Base-by-base conservation (phyloP, 2,797 vertebrate genomes). In the Intellagama lesueurii region DNA sequence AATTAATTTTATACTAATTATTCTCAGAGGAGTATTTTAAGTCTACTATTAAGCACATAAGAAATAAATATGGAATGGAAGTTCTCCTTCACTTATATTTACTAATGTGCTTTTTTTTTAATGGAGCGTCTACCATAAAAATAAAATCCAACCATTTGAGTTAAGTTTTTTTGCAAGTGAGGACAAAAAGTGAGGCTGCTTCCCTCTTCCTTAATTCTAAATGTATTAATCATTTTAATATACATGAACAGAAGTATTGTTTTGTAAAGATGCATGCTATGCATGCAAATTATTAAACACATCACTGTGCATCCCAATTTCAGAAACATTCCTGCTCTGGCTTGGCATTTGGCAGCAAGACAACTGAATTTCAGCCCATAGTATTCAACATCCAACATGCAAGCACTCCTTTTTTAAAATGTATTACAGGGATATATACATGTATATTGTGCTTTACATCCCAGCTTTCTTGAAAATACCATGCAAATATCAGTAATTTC, bases 11-110 rank as follows among this genome's bases (percentile, higher is more conserved):
- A 85, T 66, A 91, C 66, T 28, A 75, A 26, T 68, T 28, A 28
- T 85, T 77, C 56, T 91, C 22, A 87, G 90, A 92, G 6, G 11
- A n/a, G 5, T 90, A 91, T 4, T 81, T 5, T 56, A 82, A 91
- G 89, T 19, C 7, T 60, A 81, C 52, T 78, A 60, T 56, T 56
- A 86, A 64, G 7, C 81, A 35, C 28, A 81, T 76, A 68, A 70
- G 60, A 14, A 64, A 56, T 93, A 72, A 92, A 86, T 89, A 66
- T 82, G 1, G 89, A 89, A 89, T 77, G 56, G 4, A 86, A 22
- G 73, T 0, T 92, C 64, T 70, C 28, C 66, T 77, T 86, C 66
- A 87, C 14, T 68, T 78, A 78, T 1, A 68, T 68, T 66, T 78
- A 28, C 28, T 24, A 78, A 78, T 77, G 28, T n/a, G 4, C 35